These are phyloP conservation scores for Siniperca knerii DNA, from an alignment of 2,113 vertebrate genomes.

Conservation along the genomic window DNA sequence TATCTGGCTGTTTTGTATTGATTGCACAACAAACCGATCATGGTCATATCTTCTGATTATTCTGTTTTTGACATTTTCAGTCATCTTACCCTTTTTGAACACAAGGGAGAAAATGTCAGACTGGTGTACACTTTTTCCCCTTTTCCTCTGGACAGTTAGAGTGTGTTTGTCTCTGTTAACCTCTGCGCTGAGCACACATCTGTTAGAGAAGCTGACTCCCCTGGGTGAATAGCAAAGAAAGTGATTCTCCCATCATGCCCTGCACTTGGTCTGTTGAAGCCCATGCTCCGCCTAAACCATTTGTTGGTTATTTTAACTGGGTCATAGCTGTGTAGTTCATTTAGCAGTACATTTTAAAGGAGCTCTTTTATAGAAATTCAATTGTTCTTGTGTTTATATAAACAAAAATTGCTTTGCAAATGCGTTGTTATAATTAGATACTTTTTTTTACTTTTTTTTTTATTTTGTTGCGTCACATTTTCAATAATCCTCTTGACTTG, in stretches of 20 bases:
- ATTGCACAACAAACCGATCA: neutral
- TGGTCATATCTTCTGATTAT: neutral
- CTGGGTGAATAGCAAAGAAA: neutral
- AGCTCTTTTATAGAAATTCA: neutral
- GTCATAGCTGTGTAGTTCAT: neutral
- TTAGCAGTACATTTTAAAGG: neutral
- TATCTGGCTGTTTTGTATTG: neutral
- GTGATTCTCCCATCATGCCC: constrained; percentile 8
- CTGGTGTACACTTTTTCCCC: neutral
- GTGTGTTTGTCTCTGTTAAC: constrained; percentile 35
- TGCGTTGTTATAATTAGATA: neutral
- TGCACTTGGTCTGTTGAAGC: neutral
- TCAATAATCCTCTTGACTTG: neutral
- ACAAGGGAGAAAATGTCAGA: constrained; percentile 6
- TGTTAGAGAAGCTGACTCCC: constrained; percentile 4
- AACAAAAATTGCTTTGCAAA: neutral
- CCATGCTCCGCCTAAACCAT: neutral
- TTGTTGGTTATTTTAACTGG: neutral
- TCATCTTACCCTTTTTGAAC: neutral
- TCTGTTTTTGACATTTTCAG: constrained; percentile 42
- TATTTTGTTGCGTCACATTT: neutral
- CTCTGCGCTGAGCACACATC: constrained; percentile 32
- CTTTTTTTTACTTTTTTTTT: neutral
- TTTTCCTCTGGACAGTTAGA: neutral
- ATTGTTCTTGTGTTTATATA: neutral